Base-by-base conservation (phyloP, 2,888 invertebrate genomes). In the Morinoia aosen region DNA sequence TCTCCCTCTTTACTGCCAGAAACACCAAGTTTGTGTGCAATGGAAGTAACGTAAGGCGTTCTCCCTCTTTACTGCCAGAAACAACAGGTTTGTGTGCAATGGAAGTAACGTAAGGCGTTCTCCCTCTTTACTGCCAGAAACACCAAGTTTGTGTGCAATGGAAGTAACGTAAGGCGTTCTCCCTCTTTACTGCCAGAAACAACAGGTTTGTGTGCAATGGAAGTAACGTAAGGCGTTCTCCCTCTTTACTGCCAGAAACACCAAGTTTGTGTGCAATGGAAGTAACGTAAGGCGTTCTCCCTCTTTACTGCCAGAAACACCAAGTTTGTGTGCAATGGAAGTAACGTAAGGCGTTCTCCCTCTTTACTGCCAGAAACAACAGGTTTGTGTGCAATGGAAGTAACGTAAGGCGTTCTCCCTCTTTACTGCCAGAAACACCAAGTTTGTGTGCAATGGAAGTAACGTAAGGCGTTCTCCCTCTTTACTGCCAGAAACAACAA, bases 371-470 rank as follows among this genome's bases (percentile, higher is more conserved):
- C 99, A 99, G 97, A 98, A 99, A 96, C 98, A 98, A 97, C 96
- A 96, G 95, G 96, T 96, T 90, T 93, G 94, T 48, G n/a, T n/a
- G 61, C 64, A 64, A 48, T 5, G 48, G 5, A 4, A 4, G 48
- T 48, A 4, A 48, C 48, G 48, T 48, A 5, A 48, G 5, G 48
- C 48, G 48, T 48, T 48, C 48, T 4, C 48, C 5, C 48, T 48
- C 48, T 48, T 48, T 48, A 48, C 48, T 48, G n/a, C 96, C 99
- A 99, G 97, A 98, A 99, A 96, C 98, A 98, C 96, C 96, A 96
- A 95, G 96, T 96, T 90, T 93, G 94, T 48, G n/a, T n/a, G 61
- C 64, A 64, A 48, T 5, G 48, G 5, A 4, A 4, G 48, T 48
- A 4, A 48, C 48, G 48, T 48, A 5, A 48, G 5, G 48, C 48